phyloP scores from a whole-genome alignment of 2,797 vertebrate species.

The Dicrostonyx torquatus region DNA sequence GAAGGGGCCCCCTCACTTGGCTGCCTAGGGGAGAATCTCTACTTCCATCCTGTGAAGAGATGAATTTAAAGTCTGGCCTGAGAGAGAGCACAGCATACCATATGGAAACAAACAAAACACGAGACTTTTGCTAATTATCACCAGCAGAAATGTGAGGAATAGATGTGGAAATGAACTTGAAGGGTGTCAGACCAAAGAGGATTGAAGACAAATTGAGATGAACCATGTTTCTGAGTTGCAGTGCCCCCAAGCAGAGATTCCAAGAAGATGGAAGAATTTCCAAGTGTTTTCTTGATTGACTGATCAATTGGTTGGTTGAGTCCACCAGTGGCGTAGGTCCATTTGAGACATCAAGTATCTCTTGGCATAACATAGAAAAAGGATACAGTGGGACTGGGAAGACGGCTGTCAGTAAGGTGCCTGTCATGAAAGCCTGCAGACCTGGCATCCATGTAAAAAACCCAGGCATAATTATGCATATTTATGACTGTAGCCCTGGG shows the following conservation, averaged over 20 bases:
- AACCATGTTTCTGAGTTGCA: neutral
- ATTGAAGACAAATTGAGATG: neutral
- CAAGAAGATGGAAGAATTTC: neutral
- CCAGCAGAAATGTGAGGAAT: neutral
- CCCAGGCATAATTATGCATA: accelerated
- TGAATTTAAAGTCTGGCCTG: accelerated
- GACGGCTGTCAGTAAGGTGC: accelerated
- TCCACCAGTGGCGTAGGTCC: neutral
- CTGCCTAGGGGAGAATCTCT: accelerated
- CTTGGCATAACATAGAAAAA: accelerated
- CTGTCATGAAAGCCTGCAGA: neutral
- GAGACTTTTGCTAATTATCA: constrained; percentile 58
- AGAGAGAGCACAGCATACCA: neutral
- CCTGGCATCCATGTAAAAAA: neutral
- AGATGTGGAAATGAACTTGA: neutral
- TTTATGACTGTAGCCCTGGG: neutral
- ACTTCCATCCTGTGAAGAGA: accelerated
- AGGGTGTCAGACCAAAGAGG: constrained; percentile 42
- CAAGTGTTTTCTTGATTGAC: neutral
- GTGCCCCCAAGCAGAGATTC: neutral
- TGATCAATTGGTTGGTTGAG: neutral
- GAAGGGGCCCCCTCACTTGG: neutral
- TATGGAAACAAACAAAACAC: neutral
- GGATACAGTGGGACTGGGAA: neutral
- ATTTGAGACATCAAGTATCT: neutral